Percentiles rank a stretch among this genome's conserved stretches.
Conservation (phyloP, 2,888 invertebrate species). For the Orthonevra nobilis region DNA sequence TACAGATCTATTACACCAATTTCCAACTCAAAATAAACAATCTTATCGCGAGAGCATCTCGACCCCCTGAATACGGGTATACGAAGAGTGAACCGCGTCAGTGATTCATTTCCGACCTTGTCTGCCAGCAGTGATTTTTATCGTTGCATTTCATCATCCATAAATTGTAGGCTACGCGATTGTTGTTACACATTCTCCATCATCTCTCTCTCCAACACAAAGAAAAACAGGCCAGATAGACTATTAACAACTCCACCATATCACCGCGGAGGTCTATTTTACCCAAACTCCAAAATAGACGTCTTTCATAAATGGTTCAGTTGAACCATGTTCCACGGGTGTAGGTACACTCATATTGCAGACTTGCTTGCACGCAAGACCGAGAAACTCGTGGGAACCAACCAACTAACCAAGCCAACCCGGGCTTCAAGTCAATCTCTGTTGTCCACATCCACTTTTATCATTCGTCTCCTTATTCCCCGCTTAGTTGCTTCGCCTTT, state of each 20-base stretch:
- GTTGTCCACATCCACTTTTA: slow-evolving; percentile 25
- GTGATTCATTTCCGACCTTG: slow-evolving; percentile 69
- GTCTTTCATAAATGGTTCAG: slow-evolving; percentile 63
- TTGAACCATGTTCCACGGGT: slow-evolving; percentile 32
- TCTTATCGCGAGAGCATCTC: slow-evolving; percentile 7
- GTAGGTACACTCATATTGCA: slow-evolving; percentile 22
- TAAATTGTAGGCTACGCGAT: slow-evolving; percentile 60
- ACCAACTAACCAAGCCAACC: slow-evolving; percentile 33
- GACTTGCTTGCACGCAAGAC: slow-evolving; percentile 62
- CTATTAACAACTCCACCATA: slow-evolving; percentile 40
- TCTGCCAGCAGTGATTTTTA: slow-evolving; percentile 55
- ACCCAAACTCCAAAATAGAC: slow-evolving; percentile 54
- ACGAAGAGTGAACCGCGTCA: slow-evolving; percentile 23
- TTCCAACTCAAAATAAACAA: background rate
- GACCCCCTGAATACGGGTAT: slow-evolving; percentile 18
- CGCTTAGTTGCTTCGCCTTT: background rate
- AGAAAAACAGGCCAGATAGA: too few species aligned
- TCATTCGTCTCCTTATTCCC: slow-evolving; percentile 12
- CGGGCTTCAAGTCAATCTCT: slow-evolving; percentile 48
- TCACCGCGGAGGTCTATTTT: slow-evolving; percentile 52
- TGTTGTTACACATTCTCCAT: slow-evolving; percentile 65
- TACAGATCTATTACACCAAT: slow-evolving; percentile 22
- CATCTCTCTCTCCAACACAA: slow-evolving; percentile 28
- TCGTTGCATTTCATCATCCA: slow-evolving; percentile 66
- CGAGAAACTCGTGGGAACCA: slow-evolving; percentile 63